Evolutionary conservation across 2,797 vertebrate species (phyloP).

Genomic region (Zenarchopterus dispar): DNA sequence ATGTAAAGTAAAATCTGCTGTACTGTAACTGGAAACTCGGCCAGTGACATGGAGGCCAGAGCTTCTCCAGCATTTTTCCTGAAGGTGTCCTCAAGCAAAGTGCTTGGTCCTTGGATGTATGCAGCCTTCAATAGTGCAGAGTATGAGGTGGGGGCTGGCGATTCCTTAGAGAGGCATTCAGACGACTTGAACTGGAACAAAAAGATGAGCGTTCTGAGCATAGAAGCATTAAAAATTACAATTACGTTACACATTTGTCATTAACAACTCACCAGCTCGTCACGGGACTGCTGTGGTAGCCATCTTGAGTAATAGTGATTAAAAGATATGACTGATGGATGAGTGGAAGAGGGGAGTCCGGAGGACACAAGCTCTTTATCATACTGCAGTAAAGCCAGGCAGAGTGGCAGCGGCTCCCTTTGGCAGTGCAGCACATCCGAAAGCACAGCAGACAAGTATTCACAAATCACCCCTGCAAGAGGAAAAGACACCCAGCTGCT

Average conservation of each 20-base stretch:
- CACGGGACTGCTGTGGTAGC: slow-evolving; percentile 84
- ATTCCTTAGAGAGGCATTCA: slow-evolving; percentile 9
- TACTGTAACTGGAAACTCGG: slow-evolving; percentile 76
- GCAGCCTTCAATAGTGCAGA: slow-evolving; percentile 76
- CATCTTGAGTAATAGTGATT: slow-evolving; percentile 90
- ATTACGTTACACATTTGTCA: not conserved
- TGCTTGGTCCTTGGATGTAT: slow-evolving; percentile 70
- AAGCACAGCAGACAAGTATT: slow-evolving; percentile 86
- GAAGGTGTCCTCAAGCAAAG: slow-evolving; percentile 72
- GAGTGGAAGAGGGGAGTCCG: slow-evolving; percentile 44
- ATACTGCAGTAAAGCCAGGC: slow-evolving; percentile 88
- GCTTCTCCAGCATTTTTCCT: slow-evolving; percentile 69
- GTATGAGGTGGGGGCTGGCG: slow-evolving; percentile 64
- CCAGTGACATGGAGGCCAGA: slow-evolving; percentile 58
- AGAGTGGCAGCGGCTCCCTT: slow-evolving; percentile 91
- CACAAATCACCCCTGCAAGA: slow-evolving; percentile 73
- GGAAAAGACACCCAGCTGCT: not conserved
- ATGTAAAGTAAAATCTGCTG: slow-evolving; percentile 91
- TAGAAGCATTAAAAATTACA: too few species aligned
- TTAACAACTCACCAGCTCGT: slow-evolving; percentile 80
- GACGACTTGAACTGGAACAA: slow-evolving; percentile 75
- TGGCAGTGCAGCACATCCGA: slow-evolving; percentile 92
- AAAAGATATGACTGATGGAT: slow-evolving; percentile 76
- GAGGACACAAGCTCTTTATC: slow-evolving; percentile 84
- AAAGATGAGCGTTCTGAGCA: too few species aligned